Evolutionary conservation across 2,113 vertebrate genomes (phyloP), one percentile per base, ranked within the genome.

Genomic region (Varanus salvator): DNA sequence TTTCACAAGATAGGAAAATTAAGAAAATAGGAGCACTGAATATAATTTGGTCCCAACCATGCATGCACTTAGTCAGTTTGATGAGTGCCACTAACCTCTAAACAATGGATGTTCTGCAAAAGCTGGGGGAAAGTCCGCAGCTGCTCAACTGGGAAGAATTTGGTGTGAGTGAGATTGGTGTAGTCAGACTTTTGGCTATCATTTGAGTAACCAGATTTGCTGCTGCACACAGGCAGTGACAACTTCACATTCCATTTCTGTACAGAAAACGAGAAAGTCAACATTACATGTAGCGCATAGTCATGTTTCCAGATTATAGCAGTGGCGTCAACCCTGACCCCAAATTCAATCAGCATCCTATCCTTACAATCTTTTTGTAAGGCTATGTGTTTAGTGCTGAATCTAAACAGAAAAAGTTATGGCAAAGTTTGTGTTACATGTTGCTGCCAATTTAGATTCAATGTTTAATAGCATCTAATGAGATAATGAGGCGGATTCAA

Each of bases 81-180:
- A 88, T 14, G 27, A 69, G 80, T 87, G 84, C 83, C 93, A 93
- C 96, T 95, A 96, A 99, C 99, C 98, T 99, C 98, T 91, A 99
- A 97, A 17, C 4, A 60, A 85, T 98, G 97, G 60, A 99, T 97
- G 85, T 99, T 98, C 88, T 98, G 87, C 93, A 99, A 92, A 57
- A 99, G 97, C 91, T 99, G 97, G 88, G 96, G 54, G 81, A 99
- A 99, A 7, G 97, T 98, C 75, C 93, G 94, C 77, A 99, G 91
- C 68, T 98, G 97, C 89, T 98, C 98, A 92, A 98, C 84, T n/a
- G 98, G 97, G 81, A 98, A 94, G 64, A 94, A 78, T 82, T n/a
- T 14, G 8, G 17, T 90, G 1, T 0, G 25, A 68, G 6, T 83
- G 34, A 81, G 91, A 69, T 80, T 66, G 86, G 19, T 21, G 75